Evolutionary conservation across 2,113 vertebrate species (phyloP), one percentile per base, ranked within the genome.

Genomic region (Pelodiscus sinensis): DNA sequence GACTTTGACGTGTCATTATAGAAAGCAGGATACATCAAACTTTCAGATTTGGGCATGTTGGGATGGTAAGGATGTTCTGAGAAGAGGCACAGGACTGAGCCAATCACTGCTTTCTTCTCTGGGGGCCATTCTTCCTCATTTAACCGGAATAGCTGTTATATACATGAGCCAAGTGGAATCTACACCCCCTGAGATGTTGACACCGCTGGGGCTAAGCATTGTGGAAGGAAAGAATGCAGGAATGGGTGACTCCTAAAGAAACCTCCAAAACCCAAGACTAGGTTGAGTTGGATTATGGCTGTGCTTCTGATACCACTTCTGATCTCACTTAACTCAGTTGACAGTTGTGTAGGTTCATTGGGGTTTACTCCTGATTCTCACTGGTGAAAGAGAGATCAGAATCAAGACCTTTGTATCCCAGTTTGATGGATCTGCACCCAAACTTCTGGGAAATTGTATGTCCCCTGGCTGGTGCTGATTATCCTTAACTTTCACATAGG

Each of bases 391-490:
- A 8, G 68, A 35, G 68, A 71, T 31, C 15, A 21, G 68, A 29
- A 71, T 27, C 58, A 27, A 24, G 12, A 2, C 25, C 11, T 62
- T 29, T 62, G 58, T 29, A 62, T 62, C 29, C 25, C 58, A 6
- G 25, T 62, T 62, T 62, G 58, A 62, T 62, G 58, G 25, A 25
- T 29, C 25, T 25, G 12, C 10, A 12, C 27, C 29, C 25, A 29
- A 62, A 27, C 11, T 60, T 60, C 25, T 62, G 58, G 58, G 27
- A 62, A 62, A 10, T 5, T 29, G 25, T 29, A 62, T 29, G 27
- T 10, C 25, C 24, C 1, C 25, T 87, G 22, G 84, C 3, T 0
- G n/a, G 9, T 27, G 25, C 4, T 29, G 14, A 1, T 44, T 80
- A 8, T 79, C 21, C 56, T 84, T 16, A 65, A 55, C 21, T 78